These are phyloP conservation scores for Polydrusus tereticollis DNA, from an alignment of 2,888 invertebrate species.

Conservation along the genomic window DNA sequence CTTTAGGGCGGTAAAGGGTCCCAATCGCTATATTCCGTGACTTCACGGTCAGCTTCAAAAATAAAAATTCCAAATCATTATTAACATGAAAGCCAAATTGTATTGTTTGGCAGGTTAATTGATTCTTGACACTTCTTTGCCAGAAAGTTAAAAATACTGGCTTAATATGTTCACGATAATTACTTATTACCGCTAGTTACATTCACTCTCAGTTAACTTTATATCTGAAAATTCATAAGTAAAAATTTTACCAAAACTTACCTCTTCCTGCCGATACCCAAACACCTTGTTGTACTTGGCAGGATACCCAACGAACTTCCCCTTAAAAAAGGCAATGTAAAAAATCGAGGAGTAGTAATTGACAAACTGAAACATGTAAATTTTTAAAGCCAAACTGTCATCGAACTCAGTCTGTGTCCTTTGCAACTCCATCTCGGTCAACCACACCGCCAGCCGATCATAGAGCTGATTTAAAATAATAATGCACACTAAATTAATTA, in stretches of 20 bases:
- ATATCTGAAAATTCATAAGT: no score
- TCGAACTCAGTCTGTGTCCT: constrained; percentile 90
- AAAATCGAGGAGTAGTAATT: constrained; percentile 91
- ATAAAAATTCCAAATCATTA: no score
- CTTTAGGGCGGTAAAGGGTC: no score
- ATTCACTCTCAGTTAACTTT: no score
- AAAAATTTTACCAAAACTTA: constrained; percentile 60
- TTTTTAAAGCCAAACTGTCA: constrained; percentile 87
- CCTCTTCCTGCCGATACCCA: constrained; percentile 79
- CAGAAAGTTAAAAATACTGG: no score
- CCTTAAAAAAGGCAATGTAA: constrained; percentile 85
- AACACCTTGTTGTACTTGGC: constrained; percentile 81
- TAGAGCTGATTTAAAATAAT: constrained; percentile 81
- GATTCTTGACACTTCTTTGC: no score
- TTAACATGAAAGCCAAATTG: no score
- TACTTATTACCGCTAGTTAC: no score
- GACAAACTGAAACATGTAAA: constrained; percentile 89
- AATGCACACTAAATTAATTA: constrained; percentile 83
- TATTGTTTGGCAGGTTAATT: no score
- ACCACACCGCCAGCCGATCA: constrained; percentile 73
- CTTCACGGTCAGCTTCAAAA: no score
- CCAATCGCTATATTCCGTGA: no score
- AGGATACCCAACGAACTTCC: constrained; percentile 85
- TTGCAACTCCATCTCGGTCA: constrained; percentile 82
- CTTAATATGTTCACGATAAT: no score